phyloP scores from a whole-genome alignment of 1,140 invertebrate genomes.

The Anoplophora glabripennis region DNA sequence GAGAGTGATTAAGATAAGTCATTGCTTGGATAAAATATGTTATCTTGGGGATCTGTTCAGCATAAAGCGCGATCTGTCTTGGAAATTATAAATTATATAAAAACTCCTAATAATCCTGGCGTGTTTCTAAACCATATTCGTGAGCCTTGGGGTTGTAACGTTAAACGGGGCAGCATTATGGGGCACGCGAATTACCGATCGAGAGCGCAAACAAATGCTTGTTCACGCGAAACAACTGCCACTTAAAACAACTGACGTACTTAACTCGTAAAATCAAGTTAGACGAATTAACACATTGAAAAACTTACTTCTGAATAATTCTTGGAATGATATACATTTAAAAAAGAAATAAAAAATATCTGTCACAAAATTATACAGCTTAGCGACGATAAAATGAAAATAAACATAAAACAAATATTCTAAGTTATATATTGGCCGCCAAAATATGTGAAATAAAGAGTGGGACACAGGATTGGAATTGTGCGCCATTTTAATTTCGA shows the following conservation, averaged over 20 bases:
- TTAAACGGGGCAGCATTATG: constrained; percentile 48
- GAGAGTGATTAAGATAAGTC: constrained; percentile 9
- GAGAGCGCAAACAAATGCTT: constrained; percentile 50
- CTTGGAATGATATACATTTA: no score
- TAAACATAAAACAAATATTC: neutral
- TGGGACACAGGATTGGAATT: no score
- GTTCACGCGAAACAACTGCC: constrained; percentile 50
- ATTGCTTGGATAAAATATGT: constrained; percentile 15
- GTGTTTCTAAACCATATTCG: constrained; percentile 43
- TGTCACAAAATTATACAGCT: no score
- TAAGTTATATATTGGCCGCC: neutral
- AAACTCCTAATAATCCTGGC: constrained; percentile 44
- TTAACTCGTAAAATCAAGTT: constrained; percentile 36
- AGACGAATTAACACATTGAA: constrained; percentile 28
- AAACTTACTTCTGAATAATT: no score
- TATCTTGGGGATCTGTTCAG: neutral
- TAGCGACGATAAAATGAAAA: no score
- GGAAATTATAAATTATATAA: constrained; percentile 47
- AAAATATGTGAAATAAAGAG: no score
- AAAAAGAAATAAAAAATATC: no score
- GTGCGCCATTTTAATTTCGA: no score
- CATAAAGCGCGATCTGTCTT: constrained; percentile 12
- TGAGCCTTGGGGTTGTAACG: constrained; percentile 46
- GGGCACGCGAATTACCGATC: constrained; percentile 50
- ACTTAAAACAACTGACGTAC: constrained; percentile 47